These are phyloP conservation scores for Pristionchus mayeri DNA, from an alignment of 2,888 invertebrate genomes.

Conservation along the genomic window DNA sequence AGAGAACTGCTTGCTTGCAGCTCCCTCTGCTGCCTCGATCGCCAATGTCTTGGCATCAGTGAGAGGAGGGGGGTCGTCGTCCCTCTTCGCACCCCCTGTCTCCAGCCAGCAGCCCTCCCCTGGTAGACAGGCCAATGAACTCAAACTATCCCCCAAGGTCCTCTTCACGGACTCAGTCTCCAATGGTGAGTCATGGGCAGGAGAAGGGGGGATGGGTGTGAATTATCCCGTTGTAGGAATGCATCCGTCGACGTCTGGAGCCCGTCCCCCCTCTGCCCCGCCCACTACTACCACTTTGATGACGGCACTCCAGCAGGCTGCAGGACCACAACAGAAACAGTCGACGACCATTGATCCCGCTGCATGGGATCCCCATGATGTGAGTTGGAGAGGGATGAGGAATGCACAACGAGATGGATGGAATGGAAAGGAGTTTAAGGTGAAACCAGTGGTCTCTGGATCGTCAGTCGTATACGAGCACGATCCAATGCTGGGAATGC, in stretches of 20 bases:
- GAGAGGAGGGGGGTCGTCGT: background rate
- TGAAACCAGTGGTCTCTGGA: slow-evolving; percentile 53
- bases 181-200: background rate
- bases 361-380: slow-evolving; percentile 48
- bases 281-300: slow-evolving; percentile 28
- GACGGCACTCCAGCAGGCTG: slow-evolving; percentile 50
- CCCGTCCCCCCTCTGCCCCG: slow-evolving; percentile 3
- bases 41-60: slow-evolving; percentile 35
- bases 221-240: background rate
- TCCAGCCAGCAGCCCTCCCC: background rate
- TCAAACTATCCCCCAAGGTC: slow-evolving; percentile 23
- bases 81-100: background rate
- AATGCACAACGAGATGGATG: background rate
- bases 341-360: slow-evolving; percentile 41
- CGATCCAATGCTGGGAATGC: slow-evolving; percentile 36
- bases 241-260: slow-evolving; percentile 35
- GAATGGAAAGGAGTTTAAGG: background rate
- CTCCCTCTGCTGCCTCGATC: slow-evolving; percentile 5
- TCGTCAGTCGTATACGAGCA: slow-evolving; percentile 40
- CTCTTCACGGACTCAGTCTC: background rate
- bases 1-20: background rate
- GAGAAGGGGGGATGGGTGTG: background rate
- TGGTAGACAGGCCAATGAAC: background rate
- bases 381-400: background rate
- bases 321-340: slow-evolving; percentile 6